Conservation (phyloP, 2,797 vertebrate species). For the Macropus fuliginosus region DNA sequence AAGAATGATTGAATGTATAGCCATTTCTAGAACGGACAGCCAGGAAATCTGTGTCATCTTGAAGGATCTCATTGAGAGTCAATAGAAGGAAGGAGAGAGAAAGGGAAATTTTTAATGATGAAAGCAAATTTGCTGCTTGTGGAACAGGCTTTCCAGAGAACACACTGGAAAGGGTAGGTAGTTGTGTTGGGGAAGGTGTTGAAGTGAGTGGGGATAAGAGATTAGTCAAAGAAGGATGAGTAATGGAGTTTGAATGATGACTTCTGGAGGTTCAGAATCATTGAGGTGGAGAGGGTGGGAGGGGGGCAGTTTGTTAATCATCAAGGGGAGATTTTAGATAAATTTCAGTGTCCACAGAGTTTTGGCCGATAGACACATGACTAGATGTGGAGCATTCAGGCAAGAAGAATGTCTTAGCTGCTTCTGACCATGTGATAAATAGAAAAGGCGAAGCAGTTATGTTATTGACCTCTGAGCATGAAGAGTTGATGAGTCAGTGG, state of each 20-base stretch:
- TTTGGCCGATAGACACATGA: not conserved
- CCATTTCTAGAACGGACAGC: not conserved
- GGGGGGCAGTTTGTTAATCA: not conserved
- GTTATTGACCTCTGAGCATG: not conserved
- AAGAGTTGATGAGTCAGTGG: not conserved
- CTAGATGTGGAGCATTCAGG: not conserved
- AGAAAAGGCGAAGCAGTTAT: not conserved
- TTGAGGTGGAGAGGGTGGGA: not conserved
- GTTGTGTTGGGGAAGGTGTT: not conserved
- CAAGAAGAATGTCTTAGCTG: not conserved
- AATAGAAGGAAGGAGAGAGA: not conserved
- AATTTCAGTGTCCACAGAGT: not conserved
- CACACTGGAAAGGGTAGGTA: not conserved
- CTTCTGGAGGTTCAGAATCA: not conserved
- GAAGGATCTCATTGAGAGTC: not conserved
- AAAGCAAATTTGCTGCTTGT: not conserved
- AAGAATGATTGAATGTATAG: not conserved
- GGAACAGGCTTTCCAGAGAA: not conserved
- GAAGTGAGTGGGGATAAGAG: not conserved
- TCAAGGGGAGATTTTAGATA: not conserved
- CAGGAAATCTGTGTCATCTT: not conserved
- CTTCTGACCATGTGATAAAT: not conserved
- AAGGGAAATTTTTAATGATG: not conserved
- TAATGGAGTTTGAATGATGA: not conserved
- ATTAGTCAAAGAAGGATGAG: not conserved